phyloP scores from a whole-genome alignment of 2,888 invertebrate genomes.

The Gastracanthus pulcherrimus region DNA sequence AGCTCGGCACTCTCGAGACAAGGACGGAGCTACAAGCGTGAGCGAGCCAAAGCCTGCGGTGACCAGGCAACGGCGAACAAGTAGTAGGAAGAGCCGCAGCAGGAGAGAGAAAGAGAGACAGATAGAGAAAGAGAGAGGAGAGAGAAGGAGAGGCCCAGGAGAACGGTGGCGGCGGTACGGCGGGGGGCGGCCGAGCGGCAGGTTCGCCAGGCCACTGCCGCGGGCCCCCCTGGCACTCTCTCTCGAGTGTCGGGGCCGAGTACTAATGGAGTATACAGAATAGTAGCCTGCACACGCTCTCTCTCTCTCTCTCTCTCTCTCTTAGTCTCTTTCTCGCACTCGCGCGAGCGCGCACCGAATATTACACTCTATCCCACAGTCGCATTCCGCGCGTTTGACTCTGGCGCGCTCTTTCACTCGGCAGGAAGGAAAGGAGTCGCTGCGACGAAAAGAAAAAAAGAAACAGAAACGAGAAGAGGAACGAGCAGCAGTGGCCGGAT shows the following conservation, averaged over 20 bases:
- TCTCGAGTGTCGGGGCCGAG: conserved; percentile 41
- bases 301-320: too few species aligned
- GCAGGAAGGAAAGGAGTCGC: conserved; percentile 1
- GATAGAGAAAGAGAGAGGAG: conserved; percentile 6
- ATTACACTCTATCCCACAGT: too few species aligned
- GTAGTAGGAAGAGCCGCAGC: background rate
- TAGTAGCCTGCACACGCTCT: background rate
- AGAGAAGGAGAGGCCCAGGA: conserved; percentile 50
- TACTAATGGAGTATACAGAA: too few species aligned
- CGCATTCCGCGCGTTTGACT: background rate
- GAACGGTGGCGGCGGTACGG: conserved; percentile 47
- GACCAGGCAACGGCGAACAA: background rate
- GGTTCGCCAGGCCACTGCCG: conserved; percentile 52
- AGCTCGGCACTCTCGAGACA: background rate
- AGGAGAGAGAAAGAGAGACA: too few species aligned
- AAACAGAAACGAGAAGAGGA: background rate
- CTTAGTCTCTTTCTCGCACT: too few species aligned
- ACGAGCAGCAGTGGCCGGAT: conserved; percentile 10
- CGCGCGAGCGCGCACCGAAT: background rate
- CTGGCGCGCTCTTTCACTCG: background rate
- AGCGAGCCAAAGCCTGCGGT: too few species aligned
- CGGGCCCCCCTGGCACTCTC: conserved; percentile 52
- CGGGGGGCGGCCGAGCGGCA: conserved; percentile 51
- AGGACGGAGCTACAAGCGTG: background rate
- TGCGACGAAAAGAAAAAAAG: background rate